A percentile compares a stretch with the other conserved stretches of the same genome.
Conservation (phyloP, 2,888 invertebrate species). For the Galeopsomyia nigrocyanea region DNA sequence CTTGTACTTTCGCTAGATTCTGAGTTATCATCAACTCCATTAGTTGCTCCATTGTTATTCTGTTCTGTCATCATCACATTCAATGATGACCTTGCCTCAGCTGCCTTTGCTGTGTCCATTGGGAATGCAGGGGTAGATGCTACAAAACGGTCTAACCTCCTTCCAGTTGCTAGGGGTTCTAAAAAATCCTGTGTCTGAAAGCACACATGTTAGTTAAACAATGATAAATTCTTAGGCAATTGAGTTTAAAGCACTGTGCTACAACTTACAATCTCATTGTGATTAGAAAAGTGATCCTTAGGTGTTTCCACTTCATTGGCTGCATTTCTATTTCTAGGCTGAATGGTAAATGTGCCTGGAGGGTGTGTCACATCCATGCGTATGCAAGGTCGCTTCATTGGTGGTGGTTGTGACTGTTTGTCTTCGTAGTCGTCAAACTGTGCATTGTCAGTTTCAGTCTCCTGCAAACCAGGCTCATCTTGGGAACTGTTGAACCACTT, state of each 20-base stretch:
- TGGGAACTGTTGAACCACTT: constrained; percentile 65
- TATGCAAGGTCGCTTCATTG: constrained; percentile 63
- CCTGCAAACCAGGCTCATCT: constrained; percentile 53
- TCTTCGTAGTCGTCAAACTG: constrained; percentile 56
- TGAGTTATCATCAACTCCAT: constrained; percentile 71
- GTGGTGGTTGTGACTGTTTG: constrained; percentile 58
- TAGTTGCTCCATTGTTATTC: constrained; percentile 60
- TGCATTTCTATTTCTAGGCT: constrained; percentile 54
- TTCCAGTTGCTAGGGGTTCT: constrained; percentile 59
- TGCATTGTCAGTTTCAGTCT: constrained; percentile 50
- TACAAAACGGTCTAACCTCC: constrained; percentile 59
- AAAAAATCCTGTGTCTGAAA: constrained; percentile 60
- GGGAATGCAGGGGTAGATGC: constrained; percentile 65
- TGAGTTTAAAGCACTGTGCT: neutral
- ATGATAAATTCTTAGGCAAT: neutral
- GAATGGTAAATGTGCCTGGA: constrained; percentile 64
- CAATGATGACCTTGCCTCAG: constrained; percentile 55
- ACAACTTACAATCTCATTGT: constrained; percentile 55
- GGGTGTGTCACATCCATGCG: constrained; percentile 66
- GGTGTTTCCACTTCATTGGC: constrained; percentile 50
- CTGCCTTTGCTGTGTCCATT: constrained; percentile 52
- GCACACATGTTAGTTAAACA: constrained; percentile 1
- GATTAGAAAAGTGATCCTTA: constrained; percentile 54
- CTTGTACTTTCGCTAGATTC: constrained; percentile 74
- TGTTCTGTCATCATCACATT: constrained; percentile 55